Evolutionary conservation across 2,888 invertebrate species (phyloP).

Genomic region (Liopterus haemorrhoidalis): DNA sequence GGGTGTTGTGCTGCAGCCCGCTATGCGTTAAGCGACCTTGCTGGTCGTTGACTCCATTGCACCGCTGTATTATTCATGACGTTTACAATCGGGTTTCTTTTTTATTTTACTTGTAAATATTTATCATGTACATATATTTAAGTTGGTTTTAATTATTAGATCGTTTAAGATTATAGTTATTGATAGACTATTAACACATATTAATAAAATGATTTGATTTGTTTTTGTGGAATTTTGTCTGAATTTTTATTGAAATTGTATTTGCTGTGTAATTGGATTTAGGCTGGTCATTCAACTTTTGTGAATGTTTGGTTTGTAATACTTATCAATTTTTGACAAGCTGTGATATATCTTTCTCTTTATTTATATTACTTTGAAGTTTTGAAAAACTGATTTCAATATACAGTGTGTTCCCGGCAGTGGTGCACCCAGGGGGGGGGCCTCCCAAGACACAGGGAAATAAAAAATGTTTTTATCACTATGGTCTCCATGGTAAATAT

Average conservation of each 20-base stretch:
- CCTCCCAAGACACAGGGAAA: too few species aligned
- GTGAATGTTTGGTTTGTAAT: neutral
- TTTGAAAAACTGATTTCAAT: too few species aligned
- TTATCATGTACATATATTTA: neutral
- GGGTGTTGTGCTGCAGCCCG: slow-evolving; percentile 9
- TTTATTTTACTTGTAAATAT: too few species aligned
- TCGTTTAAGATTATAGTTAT: neutral
- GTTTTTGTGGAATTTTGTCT: neutral
- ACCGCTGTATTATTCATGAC: slow-evolving; percentile 1
- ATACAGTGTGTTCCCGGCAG: too few species aligned
- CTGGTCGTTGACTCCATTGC: slow-evolving; percentile 13
- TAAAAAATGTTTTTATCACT: too few species aligned
- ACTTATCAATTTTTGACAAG: too few species aligned
- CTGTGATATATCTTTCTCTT: too few species aligned
- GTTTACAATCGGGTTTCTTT: too few species aligned
- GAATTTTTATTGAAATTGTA: neutral
- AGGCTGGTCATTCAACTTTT: neutral
- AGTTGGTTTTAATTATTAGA: slow-evolving; percentile 2
- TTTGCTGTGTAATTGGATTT: neutral
- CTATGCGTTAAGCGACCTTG: slow-evolving; percentile 16
- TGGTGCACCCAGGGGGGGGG: too few species aligned
- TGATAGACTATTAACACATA: neutral
- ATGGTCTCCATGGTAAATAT: too few species aligned
- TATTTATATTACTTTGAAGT: too few species aligned
- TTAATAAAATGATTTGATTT: neutral